Base-by-base conservation (phyloP, 2,797 vertebrate species). In the Sphaeramia orbicularis region DNA sequence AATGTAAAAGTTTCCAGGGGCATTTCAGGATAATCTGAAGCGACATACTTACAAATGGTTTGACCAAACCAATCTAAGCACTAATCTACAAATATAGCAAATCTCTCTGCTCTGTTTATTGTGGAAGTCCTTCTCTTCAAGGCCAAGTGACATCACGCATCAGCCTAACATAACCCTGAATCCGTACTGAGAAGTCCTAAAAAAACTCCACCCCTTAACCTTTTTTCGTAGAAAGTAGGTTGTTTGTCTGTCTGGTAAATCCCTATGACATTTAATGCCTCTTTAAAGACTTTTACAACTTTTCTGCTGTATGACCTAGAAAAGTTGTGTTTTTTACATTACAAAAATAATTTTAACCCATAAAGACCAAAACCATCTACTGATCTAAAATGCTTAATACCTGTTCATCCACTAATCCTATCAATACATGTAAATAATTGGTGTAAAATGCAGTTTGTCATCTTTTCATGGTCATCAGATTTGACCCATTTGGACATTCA, bases 41-140 rank as follows among this genome's bases (percentile, higher is more conserved):
- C 70, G 59, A 73, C 36, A 73, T 42, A 32, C 21, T 66, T 64
- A 58, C 11, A 43, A 86, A 78, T 74, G 43, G 52, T 63, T 74
- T 72, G 48, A 63, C 52, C 62, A 76, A 80, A 78, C 44, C 80
- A 81, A 49, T 60, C 6, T 14, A 71, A 42, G 27, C 68, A 43
- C 53, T 74, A 62, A 87, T 40, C 81, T 66, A 66, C 63, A 74
- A 74, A 49, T 71, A 50, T 59, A 80, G 51, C 55, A 83, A 88
- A 86, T 85, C 85, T 75, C 71, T 70, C 43, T 51, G 48, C 45
- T 58, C 59, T 81, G 62, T 60, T 76, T 84, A 74, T 81, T 78
- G 80, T 73, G 41, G 64, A 74, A 83, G 80, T 75, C 65, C 54
- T 56, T 65, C 51, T 65, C 49, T 63, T 64, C 42, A 18, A 63